phyloP scores from a whole-genome alignment of 37 sponge, comb jelly and placozoan genomes.

The Hexactinellida sp. region DNA sequence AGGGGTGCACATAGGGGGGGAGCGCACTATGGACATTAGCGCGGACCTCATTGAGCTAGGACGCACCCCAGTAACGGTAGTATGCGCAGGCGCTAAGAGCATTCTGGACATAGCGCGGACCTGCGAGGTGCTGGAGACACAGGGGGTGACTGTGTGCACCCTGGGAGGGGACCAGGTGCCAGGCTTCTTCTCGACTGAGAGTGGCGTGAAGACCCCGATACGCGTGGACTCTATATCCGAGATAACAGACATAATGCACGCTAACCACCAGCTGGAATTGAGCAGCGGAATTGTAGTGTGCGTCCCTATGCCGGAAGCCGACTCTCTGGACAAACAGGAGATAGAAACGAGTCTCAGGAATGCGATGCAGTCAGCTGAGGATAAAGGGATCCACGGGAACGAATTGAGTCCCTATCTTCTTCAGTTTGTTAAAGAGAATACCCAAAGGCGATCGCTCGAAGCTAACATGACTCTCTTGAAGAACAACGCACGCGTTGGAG shows the following conservation, averaged over 20 bases:
- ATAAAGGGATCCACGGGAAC: constrained; percentile 36
- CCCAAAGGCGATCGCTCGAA: constrained; percentile 54
- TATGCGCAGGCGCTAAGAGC: constrained; percentile 93
- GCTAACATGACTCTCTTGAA: constrained; percentile 76
- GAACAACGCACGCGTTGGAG: constrained; percentile 79
- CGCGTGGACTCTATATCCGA: constrained; percentile 23
- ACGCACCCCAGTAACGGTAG: constrained; percentile 85
- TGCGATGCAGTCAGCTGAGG: constrained; percentile 49
- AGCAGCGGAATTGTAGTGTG: constrained; percentile 66
- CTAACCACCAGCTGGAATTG: constrained; percentile 23
- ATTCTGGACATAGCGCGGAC: constrained; percentile 86
- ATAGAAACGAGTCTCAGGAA: constrained; percentile 54
- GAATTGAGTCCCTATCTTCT: constrained; percentile 79
- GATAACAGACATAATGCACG: constrained; percentile 40
- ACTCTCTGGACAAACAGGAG: constrained; percentile 30
- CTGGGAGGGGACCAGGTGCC: constrained; percentile 61
- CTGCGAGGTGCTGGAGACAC: constrained; percentile 81
- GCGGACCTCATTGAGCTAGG: constrained; percentile 86
- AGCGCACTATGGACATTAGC: constrained; percentile 79
- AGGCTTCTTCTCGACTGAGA: constrained; percentile 74
- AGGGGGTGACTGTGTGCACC: constrained; percentile 69
- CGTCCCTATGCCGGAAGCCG: constrained; percentile 62
- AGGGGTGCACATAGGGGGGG: constrained; percentile 80
- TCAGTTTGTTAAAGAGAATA: constrained; percentile 55
- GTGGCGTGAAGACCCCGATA: constrained; percentile 51